phyloP scores from a whole-genome alignment of 2,797 vertebrate species.

The Trachurus trachurus region DNA sequence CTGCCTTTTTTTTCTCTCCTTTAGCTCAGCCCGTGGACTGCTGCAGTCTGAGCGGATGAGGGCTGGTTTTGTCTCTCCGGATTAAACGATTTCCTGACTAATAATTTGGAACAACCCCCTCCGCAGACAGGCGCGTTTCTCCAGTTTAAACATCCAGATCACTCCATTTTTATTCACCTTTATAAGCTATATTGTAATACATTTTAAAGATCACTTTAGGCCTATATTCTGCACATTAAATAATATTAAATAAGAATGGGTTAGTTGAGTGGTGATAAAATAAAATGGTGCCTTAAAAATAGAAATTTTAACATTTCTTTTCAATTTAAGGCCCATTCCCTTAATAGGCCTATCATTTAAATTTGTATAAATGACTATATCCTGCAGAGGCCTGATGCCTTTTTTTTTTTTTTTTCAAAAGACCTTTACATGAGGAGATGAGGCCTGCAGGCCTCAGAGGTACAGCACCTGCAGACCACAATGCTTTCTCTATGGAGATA shows the following conservation, averaged over 20 bases:
- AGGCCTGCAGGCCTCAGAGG: constrained; percentile 52
- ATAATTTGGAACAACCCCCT: constrained; percentile 77
- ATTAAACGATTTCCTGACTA: constrained; percentile 82
- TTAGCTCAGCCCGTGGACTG: constrained; percentile 36
- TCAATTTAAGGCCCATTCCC: not conserved
- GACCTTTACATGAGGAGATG: constrained; percentile 12
- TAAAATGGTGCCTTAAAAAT: no score
- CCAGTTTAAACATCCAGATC: not conserved
- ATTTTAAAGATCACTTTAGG: no score
- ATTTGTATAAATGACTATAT: no score
- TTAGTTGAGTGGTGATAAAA: no score
- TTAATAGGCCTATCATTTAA: not conserved
- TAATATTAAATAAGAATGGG: no score
- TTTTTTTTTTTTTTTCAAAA: not conserved
- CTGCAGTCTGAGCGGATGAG: constrained; percentile 72
- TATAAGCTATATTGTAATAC: no score
- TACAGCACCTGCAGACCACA: constrained; percentile 19
- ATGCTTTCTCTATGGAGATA: not conserved
- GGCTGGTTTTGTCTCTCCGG: constrained; percentile 80
- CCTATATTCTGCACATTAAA: no score
- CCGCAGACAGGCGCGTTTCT: constrained; percentile 23
- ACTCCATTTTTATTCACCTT: not conserved
- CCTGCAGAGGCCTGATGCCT: not conserved
- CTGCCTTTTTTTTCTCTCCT: constrained; percentile 13
- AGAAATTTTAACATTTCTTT: not conserved